Percentiles rank a stretch among this genome's conserved stretches.
These are phyloP conservation scores for Gallinago nigripennis DNA, from an alignment of 2,797 vertebrate genomes.

Conservation along the genomic window DNA sequence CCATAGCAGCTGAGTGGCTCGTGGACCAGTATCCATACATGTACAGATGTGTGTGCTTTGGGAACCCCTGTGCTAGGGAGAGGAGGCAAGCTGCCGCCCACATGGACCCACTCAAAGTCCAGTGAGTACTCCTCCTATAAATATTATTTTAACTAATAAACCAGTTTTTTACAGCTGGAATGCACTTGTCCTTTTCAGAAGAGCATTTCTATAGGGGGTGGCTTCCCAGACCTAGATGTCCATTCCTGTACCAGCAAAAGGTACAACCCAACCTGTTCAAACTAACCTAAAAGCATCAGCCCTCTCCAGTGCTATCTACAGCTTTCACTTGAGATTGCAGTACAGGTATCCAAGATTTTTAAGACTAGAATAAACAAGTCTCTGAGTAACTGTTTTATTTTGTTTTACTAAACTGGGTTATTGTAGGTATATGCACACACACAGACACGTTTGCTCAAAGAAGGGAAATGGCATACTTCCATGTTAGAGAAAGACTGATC, in stretches of 20 bases:
- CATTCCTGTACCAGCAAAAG: neutral
- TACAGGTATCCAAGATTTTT: neutral
- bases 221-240: neutral
- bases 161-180: neutral
- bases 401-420: neutral
- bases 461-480: neutral
- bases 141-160: conserved; percentile 5
- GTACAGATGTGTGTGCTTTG: neutral
- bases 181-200: neutral
- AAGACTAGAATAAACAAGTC: neutral
- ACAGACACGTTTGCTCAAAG: neutral
- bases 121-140: neutral
- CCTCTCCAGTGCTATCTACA: neutral
- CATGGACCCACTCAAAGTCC: neutral
- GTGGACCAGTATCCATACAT: neutral
- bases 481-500: neutral
- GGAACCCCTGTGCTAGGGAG: neutral
- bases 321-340: neutral
- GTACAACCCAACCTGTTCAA: neutral
- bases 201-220: neutral
- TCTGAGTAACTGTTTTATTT: neutral
- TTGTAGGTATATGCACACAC: neutral
- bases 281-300: neutral
- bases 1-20: neutral
- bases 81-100: neutral